These are phyloP conservation scores for Hydrolagus affinis DNA, from an alignment of 2,113 vertebrate species.

Conservation along the genomic window DNA sequence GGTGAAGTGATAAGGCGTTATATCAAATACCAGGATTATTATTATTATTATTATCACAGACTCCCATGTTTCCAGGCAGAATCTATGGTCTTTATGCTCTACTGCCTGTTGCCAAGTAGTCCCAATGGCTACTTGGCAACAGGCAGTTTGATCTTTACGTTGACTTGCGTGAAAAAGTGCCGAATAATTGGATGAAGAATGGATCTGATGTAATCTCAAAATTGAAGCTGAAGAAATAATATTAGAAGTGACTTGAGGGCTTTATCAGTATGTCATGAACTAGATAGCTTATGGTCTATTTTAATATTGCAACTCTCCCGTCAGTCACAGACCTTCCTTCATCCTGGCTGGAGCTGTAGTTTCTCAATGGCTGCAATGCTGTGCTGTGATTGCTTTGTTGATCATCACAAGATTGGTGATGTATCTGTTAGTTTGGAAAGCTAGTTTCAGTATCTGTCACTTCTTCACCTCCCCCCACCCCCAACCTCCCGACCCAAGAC, in stretches of 20 bases:
- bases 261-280: neutral
- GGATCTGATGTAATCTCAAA: neutral
- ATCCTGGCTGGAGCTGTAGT: neutral
- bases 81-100: too few species aligned
- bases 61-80: too few species aligned
- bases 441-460: neutral
- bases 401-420: neutral
- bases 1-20: too few species aligned
- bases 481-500: neutral
- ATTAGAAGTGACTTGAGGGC: neutral
- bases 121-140: neutral
- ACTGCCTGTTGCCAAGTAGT: too few species aligned
- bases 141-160: neutral
- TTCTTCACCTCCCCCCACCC: neutral
- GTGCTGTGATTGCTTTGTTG: neutral
- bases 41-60: too few species aligned
- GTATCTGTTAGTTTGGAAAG: neutral
- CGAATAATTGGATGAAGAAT: neutral
- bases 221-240: neutral
- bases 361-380: neutral
- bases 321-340: too few species aligned
- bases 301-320: too few species aligned
- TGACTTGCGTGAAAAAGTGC: neutral
- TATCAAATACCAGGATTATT: too few species aligned
- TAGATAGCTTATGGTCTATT: neutral